Conservation (phyloP, 2,797 vertebrate species). For the Anolis apletophallus region DNA sequence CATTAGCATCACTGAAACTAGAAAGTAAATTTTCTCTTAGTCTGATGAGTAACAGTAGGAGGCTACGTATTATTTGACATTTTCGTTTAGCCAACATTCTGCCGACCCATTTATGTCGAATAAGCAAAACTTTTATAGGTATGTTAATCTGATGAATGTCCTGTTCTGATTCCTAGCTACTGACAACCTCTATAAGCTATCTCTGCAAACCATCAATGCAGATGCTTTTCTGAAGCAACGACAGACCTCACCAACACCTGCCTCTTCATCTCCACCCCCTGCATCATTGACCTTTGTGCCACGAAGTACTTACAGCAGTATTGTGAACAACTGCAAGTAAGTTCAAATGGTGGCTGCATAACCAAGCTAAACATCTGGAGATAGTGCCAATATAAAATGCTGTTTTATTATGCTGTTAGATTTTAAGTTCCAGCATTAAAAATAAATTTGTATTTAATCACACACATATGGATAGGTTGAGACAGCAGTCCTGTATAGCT, state of each 20-base stretch:
- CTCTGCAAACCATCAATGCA: slow-evolving; percentile 94
- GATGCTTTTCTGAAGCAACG: slow-evolving; percentile 94
- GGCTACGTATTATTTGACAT: too few relatives aligned
- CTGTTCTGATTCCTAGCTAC: slow-evolving; percentile 80
- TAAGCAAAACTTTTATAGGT: background rate
- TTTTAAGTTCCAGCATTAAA: background rate
- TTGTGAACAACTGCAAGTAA: slow-evolving; percentile 87
- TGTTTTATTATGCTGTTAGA: background rate
- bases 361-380: background rate
- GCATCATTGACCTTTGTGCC: slow-evolving; percentile 80
- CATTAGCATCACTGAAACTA: too few relatives aligned
- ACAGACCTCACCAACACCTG: slow-evolving; percentile 81
- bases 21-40: too few relatives aligned
- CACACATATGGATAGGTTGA: too few relatives aligned
- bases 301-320: slow-evolving; percentile 91
- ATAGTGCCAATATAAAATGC: background rate
- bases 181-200: slow-evolving; percentile 95
- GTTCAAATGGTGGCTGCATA: slow-evolving; percentile 44
- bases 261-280: slow-evolving; percentile 87
- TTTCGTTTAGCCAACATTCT: too few relatives aligned
- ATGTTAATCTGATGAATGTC: slow-evolving; percentile 21
- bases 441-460: background rate
- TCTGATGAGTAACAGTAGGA: too few relatives aligned
- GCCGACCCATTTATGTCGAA: too few relatives aligned
- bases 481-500: too few relatives aligned